Evolutionary conservation across 2,888 invertebrate species (phyloP), one percentile per base, ranked within the genome.

Genomic region (Parasteatoda lunata): DNA sequence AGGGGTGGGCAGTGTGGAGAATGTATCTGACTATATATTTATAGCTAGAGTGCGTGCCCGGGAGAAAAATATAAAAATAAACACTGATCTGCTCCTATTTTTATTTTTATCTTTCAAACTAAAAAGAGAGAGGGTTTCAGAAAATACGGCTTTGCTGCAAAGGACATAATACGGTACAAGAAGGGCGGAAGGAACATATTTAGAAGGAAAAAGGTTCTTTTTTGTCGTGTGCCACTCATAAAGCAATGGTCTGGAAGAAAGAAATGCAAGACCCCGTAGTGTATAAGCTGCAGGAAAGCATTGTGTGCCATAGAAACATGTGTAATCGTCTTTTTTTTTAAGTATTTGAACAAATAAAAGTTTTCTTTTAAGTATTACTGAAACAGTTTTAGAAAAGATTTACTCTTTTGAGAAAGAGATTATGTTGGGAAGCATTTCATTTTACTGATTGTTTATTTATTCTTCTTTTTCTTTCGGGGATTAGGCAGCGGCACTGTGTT

Each of bases 11-110:
- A 66, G 65, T 15, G 71, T 9, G 69, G 52, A n/a, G 72, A 49
- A 51, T 59, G 77, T 77, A 77, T 86, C 54, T 59, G 11, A 9
- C 65, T 54, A 69, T 80, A 80, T 86, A 86, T 86, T 86, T 86
- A 86, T 86, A 79, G 80, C 54, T 48, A 73, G 71, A 77, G 83
- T 64, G 69, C 69, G 73, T 51, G 52, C 30, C 51, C 13, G 66
- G 45, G 69, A 72, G 69, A 75, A 69, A 69, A 72, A 80, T 69
- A 82, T 68, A 82, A 82, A 82, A 75, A 82, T 69, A 77, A 77
- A 77, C 52, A 69, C 54, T 69, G n/a, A 47, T 69, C 69, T 47
- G 48, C 7, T 47, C 52, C 68, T 69, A 52, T 66, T 66, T 75
- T 66, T 54, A n/a, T 73, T 30, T 70, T 78, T n/a, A 6, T 54